Evolutionary conservation across 2,113 vertebrate genomes (phyloP), one percentile per base, ranked within the genome.

Genomic region (Gallinago paraguaiae): DNA sequence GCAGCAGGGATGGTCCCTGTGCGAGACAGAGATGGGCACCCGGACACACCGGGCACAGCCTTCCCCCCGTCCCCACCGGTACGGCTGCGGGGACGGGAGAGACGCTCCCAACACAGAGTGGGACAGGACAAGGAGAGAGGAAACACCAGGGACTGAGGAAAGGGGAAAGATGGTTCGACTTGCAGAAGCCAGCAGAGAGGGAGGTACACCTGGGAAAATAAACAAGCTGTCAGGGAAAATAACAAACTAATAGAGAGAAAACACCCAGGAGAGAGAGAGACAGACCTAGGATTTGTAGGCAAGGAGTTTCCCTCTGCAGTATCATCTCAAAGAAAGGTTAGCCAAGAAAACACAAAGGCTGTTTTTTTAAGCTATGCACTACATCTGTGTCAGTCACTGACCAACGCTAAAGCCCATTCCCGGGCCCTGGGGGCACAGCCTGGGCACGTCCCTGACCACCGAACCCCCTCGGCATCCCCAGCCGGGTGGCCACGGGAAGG

Each of bases 111-210:
- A 54, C 2, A 20, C 18, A 14, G n/a, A 17, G 30, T 30, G 50
- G 81, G 86, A 95, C 86, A 57, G 20, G 30, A 28, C 51, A 74
- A 54, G 82, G 79, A 41, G 68, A 92, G 76, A 93, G 92, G 84
- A 97, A 97, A 89, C 50, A 41, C 22, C 65, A 97, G 97, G 97
- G 97, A 98, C 96, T 96, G 95, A 95, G 97, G 97, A 98, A 98
- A 91, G 60, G 63, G 91, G 89, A 93, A 97, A 92, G 90, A 93
- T 61, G 75, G 77, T 74, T 88, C 54, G 45, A 86, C 81, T 86
- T 91, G 88, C 41, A 97, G 72, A 92, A 80, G 82, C 33, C n/a
- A 12, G 72, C 72, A 74, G 77, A 57, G 92, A 86, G 93, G 84
- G 71, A 51, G 92, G 69, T 68, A 94, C 50, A 89, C 59, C 82